Base-by-base conservation (phyloP, 2,797 vertebrate species). In the Florisuga fusca region DNA sequence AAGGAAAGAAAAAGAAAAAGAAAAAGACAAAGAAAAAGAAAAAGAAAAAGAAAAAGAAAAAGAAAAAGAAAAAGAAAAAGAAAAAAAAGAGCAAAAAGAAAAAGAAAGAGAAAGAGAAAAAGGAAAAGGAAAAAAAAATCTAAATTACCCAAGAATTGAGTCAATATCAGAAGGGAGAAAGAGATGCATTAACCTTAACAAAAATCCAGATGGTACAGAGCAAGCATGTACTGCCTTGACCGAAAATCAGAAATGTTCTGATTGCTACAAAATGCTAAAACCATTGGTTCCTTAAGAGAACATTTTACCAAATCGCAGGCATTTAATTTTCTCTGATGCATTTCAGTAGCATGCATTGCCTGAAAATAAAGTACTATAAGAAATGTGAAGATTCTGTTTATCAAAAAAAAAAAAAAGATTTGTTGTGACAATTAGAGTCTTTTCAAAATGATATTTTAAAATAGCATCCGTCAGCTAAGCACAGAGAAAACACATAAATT, bases 351-450 rank as follows among this genome's bases (percentile, higher is more conserved):
- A 84, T 16, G 5, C 68, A 69, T 21, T 76, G 41, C 38, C 69
- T 93, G 94, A 92, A 92, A 93, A 89, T 62, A 91, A 93, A 93
- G 26, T 38, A 61, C 17, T 77, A 62, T 92, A 83, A 91, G 74
- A 94, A 96, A 90, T 4, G 7, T 15, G n/a, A 95, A 93, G 45
- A 84, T 89, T 88, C 54, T 93, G 81, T 91, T 96, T 95, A 94
- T 27, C 13, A 81, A 84, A 93, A 95, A 68, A 75, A 81, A 84
- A 93, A 95, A 68, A 75, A 75, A 77, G 7, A 75, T 72, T 34
- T 86, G 63, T 77, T 95, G 62, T 78, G 58, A 94, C 89, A 94
- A 93, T 82, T 91, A 92, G 19, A 81, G 53, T 58, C 59, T 90
- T 57, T 86, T 66, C 59, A 87, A 86, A 90, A 81, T n/a, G 9